Conservation (phyloP, 1,140 invertebrate species). For the Trachymyrmex cornetzi region DNA sequence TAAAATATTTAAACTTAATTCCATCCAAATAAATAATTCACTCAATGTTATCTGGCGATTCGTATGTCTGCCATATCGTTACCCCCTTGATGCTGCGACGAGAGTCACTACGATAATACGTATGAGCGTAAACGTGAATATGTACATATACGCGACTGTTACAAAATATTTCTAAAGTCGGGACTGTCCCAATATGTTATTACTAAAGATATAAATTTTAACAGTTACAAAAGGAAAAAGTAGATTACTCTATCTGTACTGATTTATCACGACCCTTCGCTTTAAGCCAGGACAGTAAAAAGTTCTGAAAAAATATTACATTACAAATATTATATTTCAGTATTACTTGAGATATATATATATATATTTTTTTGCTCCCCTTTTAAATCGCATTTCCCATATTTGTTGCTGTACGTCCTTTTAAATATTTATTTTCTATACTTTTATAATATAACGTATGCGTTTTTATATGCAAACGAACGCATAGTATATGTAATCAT, state of each 20-base stretch:
- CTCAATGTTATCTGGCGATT: conserved; percentile 64
- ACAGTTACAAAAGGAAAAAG: not conserved
- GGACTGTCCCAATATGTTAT: not conserved
- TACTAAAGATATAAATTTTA: conserved; percentile 9
- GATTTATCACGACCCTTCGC: not conserved
- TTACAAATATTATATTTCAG: not conserved
- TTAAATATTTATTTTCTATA: not conserved
- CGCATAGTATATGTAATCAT: not conserved
- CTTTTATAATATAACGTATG: not conserved
- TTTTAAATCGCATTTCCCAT: not conserved
- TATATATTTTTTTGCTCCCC: not conserved
- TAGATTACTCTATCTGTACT: not conserved
- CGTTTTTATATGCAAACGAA: not conserved
- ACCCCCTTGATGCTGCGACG: conserved; percentile 20
- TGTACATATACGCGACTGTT: not conserved
- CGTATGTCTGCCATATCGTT: conserved; percentile 24
- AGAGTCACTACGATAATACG: not conserved
- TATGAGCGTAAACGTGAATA: not conserved
- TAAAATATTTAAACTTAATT: conserved; percentile 81
- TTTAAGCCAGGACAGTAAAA: not conserved
- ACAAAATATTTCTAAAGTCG: not conserved
- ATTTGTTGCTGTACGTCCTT: not conserved
- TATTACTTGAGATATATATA: not conserved
- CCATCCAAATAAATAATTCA: conserved; percentile 76
- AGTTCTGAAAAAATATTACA: not conserved